Evolutionary conservation across 2,113 vertebrate species (phyloP), one percentile per base, ranked within the genome.

Genomic region (Sisor rabdophorus): DNA sequence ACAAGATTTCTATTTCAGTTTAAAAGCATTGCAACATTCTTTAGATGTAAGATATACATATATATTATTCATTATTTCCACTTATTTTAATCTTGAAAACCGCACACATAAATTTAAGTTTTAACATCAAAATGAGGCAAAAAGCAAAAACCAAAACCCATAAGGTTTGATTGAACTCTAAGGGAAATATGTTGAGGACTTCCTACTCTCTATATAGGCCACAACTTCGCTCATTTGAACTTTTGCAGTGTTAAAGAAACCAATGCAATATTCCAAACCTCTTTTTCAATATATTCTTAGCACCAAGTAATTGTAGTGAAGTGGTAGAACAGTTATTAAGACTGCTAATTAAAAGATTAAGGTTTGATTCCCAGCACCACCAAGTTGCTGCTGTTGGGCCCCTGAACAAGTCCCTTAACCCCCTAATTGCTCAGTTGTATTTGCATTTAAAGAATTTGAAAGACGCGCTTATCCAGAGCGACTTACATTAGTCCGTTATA

Each of bases 41-140:
- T 87, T 80, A 85, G 86, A 89, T 85, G 77, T 83, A 53, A 28
- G 17, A 75, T 78, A 72, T 76, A 73, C n/a, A 74, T 70, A 82
- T 79, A 69, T 76, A 84, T 79, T 79, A 84, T 85, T 85, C 76
- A 87, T 82, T 73, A 81, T 78, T 78, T 79, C 63, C 70, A 68
- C 47, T 69, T 70, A 68, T 60, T 70, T 74, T 77, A 55, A 81
- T 76, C 70, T 82, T 68, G 19, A 32, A 79, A 68, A 77, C 71
- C 59, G 76, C 75, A 70, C 73, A 69, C 48, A 80, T 65, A 71
- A 77, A 71, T 83, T 86, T 64, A 32, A 84, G 79, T 73, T 36
- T 52, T 52, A 77, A 79, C 79, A 78, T 81, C 74, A 54, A 84
- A 80, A 85, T 75, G 73, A 68, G 28, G 16, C 30, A 47, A 48